phyloP scores from a whole-genome alignment of 2,888 invertebrate species.

The Apantesis nais region DNA sequence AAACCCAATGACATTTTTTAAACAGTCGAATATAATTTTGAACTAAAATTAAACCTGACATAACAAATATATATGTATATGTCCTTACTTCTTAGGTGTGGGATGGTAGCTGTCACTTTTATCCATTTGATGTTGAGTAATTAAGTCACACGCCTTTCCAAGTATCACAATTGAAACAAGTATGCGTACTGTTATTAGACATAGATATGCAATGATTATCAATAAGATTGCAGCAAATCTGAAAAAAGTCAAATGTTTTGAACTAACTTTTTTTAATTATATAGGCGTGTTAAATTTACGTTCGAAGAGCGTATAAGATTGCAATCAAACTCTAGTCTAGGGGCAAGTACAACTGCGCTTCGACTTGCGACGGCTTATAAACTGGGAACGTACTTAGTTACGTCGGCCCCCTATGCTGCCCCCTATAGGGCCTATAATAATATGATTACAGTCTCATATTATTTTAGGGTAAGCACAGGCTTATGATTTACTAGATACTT shows the following conservation, averaged over 20 bases:
- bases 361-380: too few species aligned
- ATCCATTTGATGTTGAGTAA: slow-evolving; percentile 89
- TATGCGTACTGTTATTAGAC: slow-evolving; percentile 90
- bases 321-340: not conserved
- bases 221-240: slow-evolving; percentile 90
- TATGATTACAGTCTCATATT: not conserved
- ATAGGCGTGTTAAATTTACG: not conserved
- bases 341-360: too few species aligned
- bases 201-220: slow-evolving; percentile 90
- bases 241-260: slow-evolving; percentile 35
- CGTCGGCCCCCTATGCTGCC: too few species aligned
- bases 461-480: not conserved
- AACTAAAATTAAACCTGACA: not conserved
- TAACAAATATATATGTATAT: not conserved
- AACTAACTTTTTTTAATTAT: not conserved
- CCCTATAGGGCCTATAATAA: too few species aligned
- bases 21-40: not conserved
- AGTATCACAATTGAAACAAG: slow-evolving; percentile 95
- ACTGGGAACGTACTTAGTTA: too few species aligned
- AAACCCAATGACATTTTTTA: not conserved
- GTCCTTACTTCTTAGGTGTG: slow-evolving; percentile 74
- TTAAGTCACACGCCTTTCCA: slow-evolving; percentile 95
- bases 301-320: not conserved
- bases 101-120: slow-evolving; percentile 80
- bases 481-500: slow-evolving; percentile 39